Conservation (phyloP, 2,797 vertebrate genomes). For the Liparis tanakae region DNA sequence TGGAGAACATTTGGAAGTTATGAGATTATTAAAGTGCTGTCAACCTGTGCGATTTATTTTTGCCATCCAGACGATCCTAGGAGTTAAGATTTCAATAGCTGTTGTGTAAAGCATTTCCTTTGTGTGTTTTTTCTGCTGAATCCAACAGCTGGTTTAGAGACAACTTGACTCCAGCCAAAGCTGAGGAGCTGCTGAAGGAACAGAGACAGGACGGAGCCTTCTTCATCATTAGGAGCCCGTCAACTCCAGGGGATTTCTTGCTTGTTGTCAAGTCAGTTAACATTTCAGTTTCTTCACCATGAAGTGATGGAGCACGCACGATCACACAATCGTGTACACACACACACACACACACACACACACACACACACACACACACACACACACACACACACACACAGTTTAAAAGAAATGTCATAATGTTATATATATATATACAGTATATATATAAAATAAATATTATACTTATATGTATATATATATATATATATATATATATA, state of each 20-base stretch:
- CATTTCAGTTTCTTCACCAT: background rate
- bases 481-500: too few species aligned
- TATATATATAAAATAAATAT: too few species aligned
- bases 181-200: constrained; percentile 91
- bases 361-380: too few species aligned
- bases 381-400: too few species aligned
- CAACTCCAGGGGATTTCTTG: constrained; percentile 88
- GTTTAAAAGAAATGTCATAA: too few species aligned
- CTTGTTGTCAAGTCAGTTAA: constrained; percentile 89
- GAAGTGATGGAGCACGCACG: background rate
- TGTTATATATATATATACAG: too few species aligned
- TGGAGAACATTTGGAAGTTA: background rate
- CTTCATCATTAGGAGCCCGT: constrained; percentile 89
- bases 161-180: constrained; percentile 88
- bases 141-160: constrained; percentile 90
- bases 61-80: background rate
- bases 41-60: background rate
- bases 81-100: too few species aligned
- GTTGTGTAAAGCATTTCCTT: background rate
- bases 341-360: too few species aligned
- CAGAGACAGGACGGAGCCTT: constrained; percentile 91
- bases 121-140: background rate
- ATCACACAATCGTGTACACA: too few species aligned
- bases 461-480: too few species aligned
- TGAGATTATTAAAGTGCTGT: background rate